Conservation (phyloP, 2,888 invertebrate species). For the Clostera curtula region DNA sequence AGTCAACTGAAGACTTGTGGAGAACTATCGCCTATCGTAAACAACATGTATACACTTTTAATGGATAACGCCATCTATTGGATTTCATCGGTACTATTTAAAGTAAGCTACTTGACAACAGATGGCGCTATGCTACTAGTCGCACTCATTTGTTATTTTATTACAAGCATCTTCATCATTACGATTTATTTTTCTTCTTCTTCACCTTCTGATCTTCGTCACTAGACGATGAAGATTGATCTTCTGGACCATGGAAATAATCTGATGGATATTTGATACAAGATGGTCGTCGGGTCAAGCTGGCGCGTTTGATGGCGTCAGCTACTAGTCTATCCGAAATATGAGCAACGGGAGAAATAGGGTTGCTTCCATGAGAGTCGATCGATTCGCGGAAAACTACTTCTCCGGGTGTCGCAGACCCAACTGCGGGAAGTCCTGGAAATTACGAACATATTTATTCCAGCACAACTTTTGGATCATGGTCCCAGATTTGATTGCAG, state of each 20-base stretch:
- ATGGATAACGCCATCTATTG: neutral
- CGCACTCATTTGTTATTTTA: neutral
- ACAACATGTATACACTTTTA: neutral
- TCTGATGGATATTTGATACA: slow-evolving; percentile 58
- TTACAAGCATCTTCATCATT: slow-evolving; percentile 1
- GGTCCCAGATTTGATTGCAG: too few relatives aligned
- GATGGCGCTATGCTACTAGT: slow-evolving; percentile 33
- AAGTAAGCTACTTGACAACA: slow-evolving; percentile 29
- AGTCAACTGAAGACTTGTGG: too few relatives aligned
- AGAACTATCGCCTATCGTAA: too few relatives aligned
- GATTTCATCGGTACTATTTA: neutral
- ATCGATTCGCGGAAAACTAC: slow-evolving; percentile 35
- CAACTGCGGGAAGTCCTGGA: slow-evolving; percentile 30
- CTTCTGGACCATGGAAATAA: slow-evolving; percentile 49
- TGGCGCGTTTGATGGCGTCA: slow-evolving; percentile 58
- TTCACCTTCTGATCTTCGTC: slow-evolving; percentile 42
- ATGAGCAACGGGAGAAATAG: slow-evolving; percentile 38
- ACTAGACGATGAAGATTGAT: slow-evolving; percentile 52
- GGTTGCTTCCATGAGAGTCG: slow-evolving; percentile 27
- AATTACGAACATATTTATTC: slow-evolving; percentile 40
- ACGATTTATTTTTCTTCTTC: slow-evolving; percentile 22
- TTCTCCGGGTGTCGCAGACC: slow-evolving; percentile 36
- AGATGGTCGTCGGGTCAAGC: slow-evolving; percentile 51
- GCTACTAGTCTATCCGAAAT: slow-evolving; percentile 56
- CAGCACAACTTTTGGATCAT: too few relatives aligned